These are phyloP conservation scores for Parnassius glacialis DNA, from an alignment of 2,888 invertebrate genomes.

Conservation along the genomic window DNA sequence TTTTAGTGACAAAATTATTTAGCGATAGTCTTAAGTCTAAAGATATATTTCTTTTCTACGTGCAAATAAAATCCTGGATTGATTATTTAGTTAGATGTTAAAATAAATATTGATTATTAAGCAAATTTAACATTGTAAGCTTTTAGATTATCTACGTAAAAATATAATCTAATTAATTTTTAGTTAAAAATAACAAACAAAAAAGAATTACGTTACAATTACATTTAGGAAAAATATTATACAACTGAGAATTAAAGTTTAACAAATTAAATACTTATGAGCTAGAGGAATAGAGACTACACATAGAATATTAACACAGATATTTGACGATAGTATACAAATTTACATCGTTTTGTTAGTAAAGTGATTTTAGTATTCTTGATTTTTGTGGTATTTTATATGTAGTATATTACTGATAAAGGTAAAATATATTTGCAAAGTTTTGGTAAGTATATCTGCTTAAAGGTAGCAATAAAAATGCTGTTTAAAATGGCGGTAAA, in stretches of 20 bases:
- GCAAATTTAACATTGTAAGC: background rate
- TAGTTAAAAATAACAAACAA: background rate
- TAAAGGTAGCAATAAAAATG: slow-evolving; percentile 13
- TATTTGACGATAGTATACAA: slow-evolving; percentile 63
- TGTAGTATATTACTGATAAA: slow-evolving; percentile 5
- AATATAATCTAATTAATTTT: background rate
- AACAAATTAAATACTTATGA: slow-evolving; percentile 20
- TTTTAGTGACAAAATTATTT: no score
- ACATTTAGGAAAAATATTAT: background rate
- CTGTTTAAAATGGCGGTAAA: background rate
- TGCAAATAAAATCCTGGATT: background rate
- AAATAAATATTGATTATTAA: background rate
- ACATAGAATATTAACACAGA: slow-evolving; percentile 63
- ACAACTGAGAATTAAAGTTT: background rate
- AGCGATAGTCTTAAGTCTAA: background rate
- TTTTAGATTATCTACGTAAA: background rate
- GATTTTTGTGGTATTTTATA: background rate
- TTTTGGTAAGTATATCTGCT: background rate
- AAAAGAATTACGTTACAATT: background rate
- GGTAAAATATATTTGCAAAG: slow-evolving; percentile 3
- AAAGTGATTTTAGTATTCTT: slow-evolving; percentile 23
- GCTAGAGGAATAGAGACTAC: slow-evolving; percentile 53
- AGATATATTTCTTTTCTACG: slow-evolving; percentile 2
- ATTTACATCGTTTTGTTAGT: slow-evolving; percentile 42
- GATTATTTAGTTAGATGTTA: no score